Conservation (phyloP, 2,888 invertebrate species). For the Limnephilus lunatus region DNA sequence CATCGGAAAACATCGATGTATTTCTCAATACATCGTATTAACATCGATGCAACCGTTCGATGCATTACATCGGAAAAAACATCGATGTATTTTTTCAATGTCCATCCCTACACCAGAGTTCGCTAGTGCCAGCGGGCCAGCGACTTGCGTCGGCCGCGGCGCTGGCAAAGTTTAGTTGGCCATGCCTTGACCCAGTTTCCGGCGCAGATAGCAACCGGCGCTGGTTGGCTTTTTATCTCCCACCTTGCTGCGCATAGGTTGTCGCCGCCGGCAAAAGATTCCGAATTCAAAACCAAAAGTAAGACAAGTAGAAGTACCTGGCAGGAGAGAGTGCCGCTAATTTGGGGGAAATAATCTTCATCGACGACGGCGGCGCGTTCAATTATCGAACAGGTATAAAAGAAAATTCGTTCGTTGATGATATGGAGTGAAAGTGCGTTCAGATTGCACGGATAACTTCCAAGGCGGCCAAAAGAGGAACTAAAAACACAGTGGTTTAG, state of each 20-base stretch:
- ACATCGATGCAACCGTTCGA: too few species aligned
- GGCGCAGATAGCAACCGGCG: constrained; percentile 47
- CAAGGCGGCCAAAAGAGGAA: too few species aligned
- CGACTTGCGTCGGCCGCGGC: not conserved
- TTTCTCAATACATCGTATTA: too few species aligned
- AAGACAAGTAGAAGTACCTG: constrained; percentile 2
- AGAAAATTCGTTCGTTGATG: not conserved
- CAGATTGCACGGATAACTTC: not conserved
- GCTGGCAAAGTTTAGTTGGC: constrained; percentile 64
- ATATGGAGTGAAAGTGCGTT: not conserved
- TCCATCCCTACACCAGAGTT: too few species aligned
- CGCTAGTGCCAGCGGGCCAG: not conserved
- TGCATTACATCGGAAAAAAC: too few species aligned
- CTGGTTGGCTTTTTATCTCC: constrained; percentile 42
- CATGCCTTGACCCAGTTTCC: constrained; percentile 60
- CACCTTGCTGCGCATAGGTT: constrained; percentile 35
- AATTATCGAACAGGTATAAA: constrained; percentile 22
- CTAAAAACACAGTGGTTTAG: too few species aligned
- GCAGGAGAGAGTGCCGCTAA: constrained; percentile 6
- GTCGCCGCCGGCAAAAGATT: constrained; percentile 37
- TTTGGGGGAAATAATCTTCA: not conserved
- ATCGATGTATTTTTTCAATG: too few species aligned
- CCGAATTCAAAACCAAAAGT: constrained; percentile 44
- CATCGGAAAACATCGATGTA: too few species aligned
- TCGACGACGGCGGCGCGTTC: not conserved